Evolutionary conservation across 1,140 invertebrate genomes (phyloP).

Genomic region (Drosophila nannoptera): DNA sequence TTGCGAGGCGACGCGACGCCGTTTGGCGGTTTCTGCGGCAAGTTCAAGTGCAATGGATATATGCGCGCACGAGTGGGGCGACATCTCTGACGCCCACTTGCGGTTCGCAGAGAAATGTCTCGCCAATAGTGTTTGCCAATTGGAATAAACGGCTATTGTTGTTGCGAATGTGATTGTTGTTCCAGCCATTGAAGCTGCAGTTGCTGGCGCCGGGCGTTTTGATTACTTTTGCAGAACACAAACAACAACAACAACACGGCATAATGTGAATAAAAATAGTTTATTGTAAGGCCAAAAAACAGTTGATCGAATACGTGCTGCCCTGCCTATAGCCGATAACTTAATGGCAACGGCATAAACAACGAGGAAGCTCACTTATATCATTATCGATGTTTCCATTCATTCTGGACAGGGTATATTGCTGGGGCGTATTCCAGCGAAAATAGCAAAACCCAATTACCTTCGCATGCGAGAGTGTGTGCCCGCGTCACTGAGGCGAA

Average conservation of each 20-base stretch:
- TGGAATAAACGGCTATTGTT: conserved; percentile 47
- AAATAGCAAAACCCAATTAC: conserved; percentile 35
- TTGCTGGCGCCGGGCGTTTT: conserved; percentile 22
- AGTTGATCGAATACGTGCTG: background rate
- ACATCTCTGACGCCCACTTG: conserved; percentile 25
- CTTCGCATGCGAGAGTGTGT: conserved; percentile 1
- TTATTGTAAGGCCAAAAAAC: background rate
- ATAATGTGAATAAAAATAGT: conserved; percentile 19
- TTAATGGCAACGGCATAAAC: too few species aligned
- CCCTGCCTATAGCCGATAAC: background rate
- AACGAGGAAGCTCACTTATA: too few species aligned
- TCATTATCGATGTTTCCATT: too few species aligned
- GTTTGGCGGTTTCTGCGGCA: conserved; percentile 60
- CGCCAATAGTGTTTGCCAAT: conserved; percentile 74
- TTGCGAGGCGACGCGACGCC: conserved; percentile 38
- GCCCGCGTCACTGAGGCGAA: conserved; percentile 68
- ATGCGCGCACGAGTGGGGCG: conserved; percentile 6
- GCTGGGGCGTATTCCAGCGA: conserved; percentile 15
- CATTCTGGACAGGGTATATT: conserved; percentile 31
- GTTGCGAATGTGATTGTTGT: conserved; percentile 22
- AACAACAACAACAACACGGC: conserved; percentile 15
- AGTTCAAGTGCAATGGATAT: conserved; percentile 68
- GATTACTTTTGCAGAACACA: conserved; percentile 56
- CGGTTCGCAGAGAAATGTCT: conserved; percentile 63
- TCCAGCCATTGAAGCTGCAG: background rate